Conservation (phyloP, 1,140 invertebrate genomes). For the Aphis craccivora region DNA sequence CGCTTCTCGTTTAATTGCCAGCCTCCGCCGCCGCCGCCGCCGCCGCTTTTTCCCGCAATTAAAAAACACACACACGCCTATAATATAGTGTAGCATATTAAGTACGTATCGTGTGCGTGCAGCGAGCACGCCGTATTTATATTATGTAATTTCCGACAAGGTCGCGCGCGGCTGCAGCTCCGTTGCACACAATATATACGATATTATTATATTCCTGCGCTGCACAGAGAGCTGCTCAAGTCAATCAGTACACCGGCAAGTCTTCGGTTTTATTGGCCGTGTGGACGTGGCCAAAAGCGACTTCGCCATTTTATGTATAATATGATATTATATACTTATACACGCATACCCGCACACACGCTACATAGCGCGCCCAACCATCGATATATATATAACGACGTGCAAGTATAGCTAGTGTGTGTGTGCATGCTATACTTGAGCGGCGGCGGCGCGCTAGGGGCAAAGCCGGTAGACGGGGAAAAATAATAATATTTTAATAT, state of each 20-base stretch:
- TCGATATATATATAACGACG: background rate
- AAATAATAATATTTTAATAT: background rate
- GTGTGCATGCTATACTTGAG: background rate
- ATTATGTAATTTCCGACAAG: conserved; percentile 20
- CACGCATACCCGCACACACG: background rate
- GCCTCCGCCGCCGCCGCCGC: background rate
- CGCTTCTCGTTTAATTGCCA: conserved; percentile 34
- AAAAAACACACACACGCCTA: background rate
- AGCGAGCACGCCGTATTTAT: background rate
- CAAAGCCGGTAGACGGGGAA: background rate
- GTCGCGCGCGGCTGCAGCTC: conserved; percentile 6
- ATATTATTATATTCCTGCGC: too few species aligned
- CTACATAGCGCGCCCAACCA: background rate
- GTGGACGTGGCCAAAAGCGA: conserved; percentile 56
- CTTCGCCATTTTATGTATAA: conserved; percentile 55
- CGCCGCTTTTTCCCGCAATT: conserved; percentile 36
- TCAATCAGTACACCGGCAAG: conserved; percentile 38
- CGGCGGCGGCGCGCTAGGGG: background rate
- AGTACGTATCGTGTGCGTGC: background rate
- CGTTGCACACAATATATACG: too few species aligned
- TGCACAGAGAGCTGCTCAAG: background rate
- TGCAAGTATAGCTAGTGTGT: background rate
- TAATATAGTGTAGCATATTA: background rate
- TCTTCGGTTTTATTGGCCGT: conserved; percentile 56
- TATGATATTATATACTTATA: too few species aligned